Evolutionary conservation across 1,140 invertebrate genomes (phyloP), one percentile per base, ranked within the genome.

Genomic region (Neodiprion lecontei): DNA sequence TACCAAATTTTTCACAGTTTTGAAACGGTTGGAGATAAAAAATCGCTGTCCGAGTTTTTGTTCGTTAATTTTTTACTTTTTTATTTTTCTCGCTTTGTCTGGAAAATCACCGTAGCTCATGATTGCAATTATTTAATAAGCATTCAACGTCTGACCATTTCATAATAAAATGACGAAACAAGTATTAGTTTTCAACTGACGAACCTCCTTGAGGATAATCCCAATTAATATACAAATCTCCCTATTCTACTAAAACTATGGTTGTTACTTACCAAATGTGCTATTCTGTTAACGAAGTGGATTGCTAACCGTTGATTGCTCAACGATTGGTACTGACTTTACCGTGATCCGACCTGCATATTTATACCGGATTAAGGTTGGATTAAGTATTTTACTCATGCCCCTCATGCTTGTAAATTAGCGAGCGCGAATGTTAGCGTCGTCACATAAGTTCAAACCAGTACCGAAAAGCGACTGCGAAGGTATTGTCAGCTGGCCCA

Each of bases 341-440:
- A 72, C 53, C 53, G 11, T 12, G n/a, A 61, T 75, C 74, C 47
- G n/a, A 69, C 67, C 40, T 4, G 21, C 67, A 69, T 9, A 75
- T 77, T 75, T 77, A 77, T 77, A 77, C 76, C 80, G 48, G 23
- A 69, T 73, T 67, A 9, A 65, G 7, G 17, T 53, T n/a, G n/a
- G 61, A 73, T 76, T 84, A 77, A 67, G 65, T 78, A 85, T 83
- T 82, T 79, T 50, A 65, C 73, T 81, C 84, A 78, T 78, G 83
- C 76, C 14, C 70, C 3, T 47, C 53, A 61, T 61, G 53, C 21
- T 28, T 74, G 75, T 73, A 68, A 77, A 47, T 50, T 50, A 47
- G 14, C 67, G 11, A 14, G 67, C 67, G 11, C 67, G 11, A 21
- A 23, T 69, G 67, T 21, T 23, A 11, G 40, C 23, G 11, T 69